Base-by-base conservation (phyloP, 2,113 vertebrate species). In the Cebidichthys violaceus region DNA sequence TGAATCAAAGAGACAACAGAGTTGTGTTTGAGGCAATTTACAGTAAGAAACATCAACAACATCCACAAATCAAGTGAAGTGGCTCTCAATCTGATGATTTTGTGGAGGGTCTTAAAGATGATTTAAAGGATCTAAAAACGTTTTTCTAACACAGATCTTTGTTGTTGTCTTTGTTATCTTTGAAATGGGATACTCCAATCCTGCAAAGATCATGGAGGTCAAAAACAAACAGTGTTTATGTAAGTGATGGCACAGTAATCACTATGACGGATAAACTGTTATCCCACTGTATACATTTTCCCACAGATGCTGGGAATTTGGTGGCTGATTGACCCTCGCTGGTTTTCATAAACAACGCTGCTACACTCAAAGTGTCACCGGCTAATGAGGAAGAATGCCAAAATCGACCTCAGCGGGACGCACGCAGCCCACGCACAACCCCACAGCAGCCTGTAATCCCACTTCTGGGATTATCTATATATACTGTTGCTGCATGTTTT, bases 281-380 rank as follows among this genome's bases (percentile, higher is more conserved):
- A 85, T 77, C 81, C 74, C 68, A 71, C 66, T 10, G 62, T 52
- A 79, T 50, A 83, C 61, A 66, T 84, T 86, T 94, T 92, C 91
- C 89, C 93, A 90, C 81, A 90, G 91, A 86, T 86, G 88, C 89
- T 95, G 94, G 93, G 93, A 95, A 95, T 85, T 18, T 79, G 74
- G 80, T 89, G 93, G 78, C 91, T 91, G 88, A 73, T 35, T 94
- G 94, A 95, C 94, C 94, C 24, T 76, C 89, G 69, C 65, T 45
- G 67, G 73, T 83, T 84, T 89, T 82, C 55, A 73, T 77, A 91
- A 92, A 93, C 91, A 94, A 66, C 47, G 62, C 80, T 20, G 77
- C 75, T 89, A 85, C 90, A 88, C 89, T 93, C 45, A 79, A 90
- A 90, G 93, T 94, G 93, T 93, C 90, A 90, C 89, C 60, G 24